Evolutionary conservation across 2,113 vertebrate genomes (phyloP), one percentile per base, ranked within the genome.

Genomic region (Erythrolamprus reginae): DNA sequence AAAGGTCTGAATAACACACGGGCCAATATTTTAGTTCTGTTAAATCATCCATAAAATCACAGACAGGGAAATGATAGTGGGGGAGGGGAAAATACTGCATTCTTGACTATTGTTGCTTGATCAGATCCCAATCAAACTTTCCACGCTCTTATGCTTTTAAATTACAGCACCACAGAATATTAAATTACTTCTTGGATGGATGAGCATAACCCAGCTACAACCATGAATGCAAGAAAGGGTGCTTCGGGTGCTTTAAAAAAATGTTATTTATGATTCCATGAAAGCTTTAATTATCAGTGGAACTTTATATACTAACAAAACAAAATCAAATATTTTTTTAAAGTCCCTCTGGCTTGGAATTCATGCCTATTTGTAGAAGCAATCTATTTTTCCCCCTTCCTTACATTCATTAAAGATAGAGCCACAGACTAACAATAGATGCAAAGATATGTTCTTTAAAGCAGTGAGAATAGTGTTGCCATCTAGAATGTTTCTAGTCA

Each of bases 251-350:
- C 90, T 95, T 94, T 95, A 94, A n/a, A 77, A 77, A 84, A 51
- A 91, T 91, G 91, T 95, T 95, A 95, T 96, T 97, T 96, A 94
- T 96, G 91, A 86, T 95, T 91, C 95, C 53, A 65, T 56, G 89
- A 91, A 92, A 94, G 93, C 93, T 94, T 50, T 93, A 94, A 96
- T 95, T 95, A 94, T 94, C 94, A 96, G 95, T 93, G 95, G 94
- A 93, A 93, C 90, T 95, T 86, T 56, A 89, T 92, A 92, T 94
- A 26, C 89, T 77, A n/a, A 52, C 26, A 86, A 45, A 56, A 65
- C 50, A 19, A 89, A 89, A 83, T 85, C 86, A 0, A 90, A 84
- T 91, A 56, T 5, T 93, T 91, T 15, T 2, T 45, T 0, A 3
- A 4, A 23, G 47, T 56, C 28, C 84, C 86, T 88, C 50, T 42